These are phyloP conservation scores for Phlogophora meticulosa DNA, from an alignment of 2,888 invertebrate species.

Conservation along the genomic window DNA sequence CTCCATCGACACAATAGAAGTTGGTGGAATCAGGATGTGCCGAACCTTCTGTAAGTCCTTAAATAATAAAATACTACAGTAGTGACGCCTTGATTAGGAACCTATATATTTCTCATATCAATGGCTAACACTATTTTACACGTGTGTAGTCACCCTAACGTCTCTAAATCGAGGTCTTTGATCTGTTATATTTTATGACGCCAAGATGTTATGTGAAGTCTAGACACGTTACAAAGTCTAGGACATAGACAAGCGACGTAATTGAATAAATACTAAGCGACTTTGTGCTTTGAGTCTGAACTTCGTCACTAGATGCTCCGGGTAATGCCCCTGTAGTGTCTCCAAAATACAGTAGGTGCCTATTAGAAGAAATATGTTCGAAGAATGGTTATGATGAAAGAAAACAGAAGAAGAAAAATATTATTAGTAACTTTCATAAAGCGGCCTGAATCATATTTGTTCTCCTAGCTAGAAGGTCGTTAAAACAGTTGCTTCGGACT, in stretches of 20 bases:
- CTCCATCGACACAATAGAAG: neutral
- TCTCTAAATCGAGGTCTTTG: conserved; percentile 53
- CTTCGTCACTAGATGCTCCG: conserved; percentile 25
- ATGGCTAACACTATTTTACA: conserved; percentile 14
- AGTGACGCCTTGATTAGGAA: neutral
- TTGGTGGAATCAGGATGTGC: too few species aligned
- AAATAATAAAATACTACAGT: too few species aligned
- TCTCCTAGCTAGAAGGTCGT: neutral
- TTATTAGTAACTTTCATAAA: neutral
- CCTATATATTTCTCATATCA: neutral
- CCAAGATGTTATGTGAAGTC: conserved; percentile 48
- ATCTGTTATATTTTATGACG: conserved; percentile 47
- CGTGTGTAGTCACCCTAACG: conserved; percentile 17
- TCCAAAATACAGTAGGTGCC: neutral
- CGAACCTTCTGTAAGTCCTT: too few species aligned
- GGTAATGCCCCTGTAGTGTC: conserved; percentile 7
- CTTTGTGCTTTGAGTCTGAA: conserved; percentile 33
- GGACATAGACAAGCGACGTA: conserved; percentile 49
- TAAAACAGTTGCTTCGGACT: too few species aligned
- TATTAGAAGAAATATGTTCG: neutral
- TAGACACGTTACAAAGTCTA: conserved; percentile 56
- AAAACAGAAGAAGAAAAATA: neutral
- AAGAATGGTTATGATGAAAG: neutral
- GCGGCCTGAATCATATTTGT: neutral
- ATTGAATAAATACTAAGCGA: conserved; percentile 45